These are phyloP conservation scores for Xenopus laevis DNA, from an alignment of 2,113 vertebrate species.

Conservation along the genomic window DNA sequence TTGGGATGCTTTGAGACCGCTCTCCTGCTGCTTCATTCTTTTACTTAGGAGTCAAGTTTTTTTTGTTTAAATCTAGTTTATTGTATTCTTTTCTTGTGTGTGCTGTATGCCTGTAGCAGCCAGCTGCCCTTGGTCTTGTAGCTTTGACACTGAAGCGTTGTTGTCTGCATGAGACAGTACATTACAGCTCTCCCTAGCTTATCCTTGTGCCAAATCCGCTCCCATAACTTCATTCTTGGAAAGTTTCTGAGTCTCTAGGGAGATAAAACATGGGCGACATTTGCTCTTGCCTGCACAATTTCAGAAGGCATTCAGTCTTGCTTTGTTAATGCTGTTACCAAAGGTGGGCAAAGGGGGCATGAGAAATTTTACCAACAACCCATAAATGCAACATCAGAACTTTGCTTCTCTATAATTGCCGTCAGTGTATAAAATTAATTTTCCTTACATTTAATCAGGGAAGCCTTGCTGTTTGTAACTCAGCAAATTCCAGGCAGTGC, in stretches of 20 bases:
- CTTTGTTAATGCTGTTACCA: slow-evolving; percentile 64
- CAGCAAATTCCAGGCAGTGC: neutral
- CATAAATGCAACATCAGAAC: slow-evolving; percentile 25
- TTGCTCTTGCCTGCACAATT: slow-evolving; percentile 57
- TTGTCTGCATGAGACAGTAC: slow-evolving; percentile 60
- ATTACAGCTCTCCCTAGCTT: slow-evolving; percentile 52
- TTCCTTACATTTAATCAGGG: slow-evolving; percentile 38
- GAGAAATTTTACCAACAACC: slow-evolving; percentile 56
- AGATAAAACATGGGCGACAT: slow-evolving; percentile 61
- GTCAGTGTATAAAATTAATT: slow-evolving; percentile 2
- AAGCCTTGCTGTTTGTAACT: neutral
- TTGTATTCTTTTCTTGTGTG: slow-evolving; percentile 35
- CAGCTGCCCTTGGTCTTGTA: slow-evolving; percentile 57
- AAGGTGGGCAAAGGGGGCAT: slow-evolving; percentile 59
- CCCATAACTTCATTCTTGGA: slow-evolving; percentile 66
- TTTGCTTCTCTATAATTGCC: slow-evolving; percentile 35
- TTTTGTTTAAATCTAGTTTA: slow-evolving; percentile 29
- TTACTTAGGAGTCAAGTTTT: slow-evolving; percentile 51
- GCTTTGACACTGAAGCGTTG: slow-evolving; percentile 63
- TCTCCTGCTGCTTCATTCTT: slow-evolving; percentile 47
- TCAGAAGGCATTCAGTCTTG: slow-evolving; percentile 56
- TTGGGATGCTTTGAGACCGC: slow-evolving; percentile 14
- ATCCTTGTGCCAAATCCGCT: slow-evolving; percentile 48
- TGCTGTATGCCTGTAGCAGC: slow-evolving; percentile 37
- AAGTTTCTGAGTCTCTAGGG: slow-evolving; percentile 71